Evolutionary conservation across 2,113 vertebrate genomes (phyloP).

Genomic region (Sciurus niger): DNA sequence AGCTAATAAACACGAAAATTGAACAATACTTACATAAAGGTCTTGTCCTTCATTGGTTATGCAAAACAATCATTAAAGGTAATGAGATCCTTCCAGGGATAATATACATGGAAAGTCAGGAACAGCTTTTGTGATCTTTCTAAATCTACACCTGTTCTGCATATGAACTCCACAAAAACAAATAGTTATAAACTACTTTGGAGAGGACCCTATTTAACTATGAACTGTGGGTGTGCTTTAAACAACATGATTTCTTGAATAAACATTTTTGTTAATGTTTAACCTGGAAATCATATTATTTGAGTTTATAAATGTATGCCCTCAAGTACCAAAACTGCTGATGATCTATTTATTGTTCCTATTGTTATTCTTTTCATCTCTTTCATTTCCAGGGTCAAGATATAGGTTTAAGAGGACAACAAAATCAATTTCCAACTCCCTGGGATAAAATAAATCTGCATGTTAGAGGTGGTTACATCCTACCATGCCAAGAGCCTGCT

Average conservation of each 20-base stretch:
- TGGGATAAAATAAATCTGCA: constrained; percentile 89
- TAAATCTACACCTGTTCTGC: background rate
- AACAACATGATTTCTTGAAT: background rate
- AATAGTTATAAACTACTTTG: background rate
- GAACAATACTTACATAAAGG: background rate
- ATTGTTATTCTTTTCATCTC: background rate
- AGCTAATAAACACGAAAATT: background rate
- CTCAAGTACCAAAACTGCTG: background rate
- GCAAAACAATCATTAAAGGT: background rate
- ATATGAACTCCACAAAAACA: background rate
- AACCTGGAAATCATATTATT: background rate
- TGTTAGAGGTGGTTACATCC: constrained; percentile 88
- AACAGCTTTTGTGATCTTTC: background rate
- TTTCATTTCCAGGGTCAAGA: constrained; percentile 78
- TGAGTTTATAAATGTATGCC: background rate
- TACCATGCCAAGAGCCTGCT: constrained; percentile 89
- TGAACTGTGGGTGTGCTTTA: background rate
- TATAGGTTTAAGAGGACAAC: constrained; percentile 61
- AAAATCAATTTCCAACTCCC: constrained; percentile 76
- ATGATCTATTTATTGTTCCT: background rate
- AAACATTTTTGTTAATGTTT: background rate
- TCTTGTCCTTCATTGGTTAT: background rate
- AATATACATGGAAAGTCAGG: background rate
- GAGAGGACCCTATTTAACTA: background rate
- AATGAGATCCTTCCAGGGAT: background rate